Percentiles rank a stretch among this genome's conserved stretches.
Conservation (phyloP, 2,888 invertebrate species). For the Sycophila texana region DNA sequence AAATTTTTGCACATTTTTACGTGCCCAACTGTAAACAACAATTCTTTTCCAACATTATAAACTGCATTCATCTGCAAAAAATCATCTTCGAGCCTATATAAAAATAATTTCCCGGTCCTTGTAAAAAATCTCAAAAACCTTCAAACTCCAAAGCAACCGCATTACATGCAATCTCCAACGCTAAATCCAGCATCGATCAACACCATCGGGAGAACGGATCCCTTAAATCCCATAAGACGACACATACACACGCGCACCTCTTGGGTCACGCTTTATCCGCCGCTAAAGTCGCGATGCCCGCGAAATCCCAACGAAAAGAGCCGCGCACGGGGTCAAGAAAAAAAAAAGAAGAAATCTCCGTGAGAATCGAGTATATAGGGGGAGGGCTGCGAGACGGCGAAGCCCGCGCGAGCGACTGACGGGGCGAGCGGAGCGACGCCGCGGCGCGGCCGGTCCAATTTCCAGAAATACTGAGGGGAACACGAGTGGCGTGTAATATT, state of each 20-base stretch:
- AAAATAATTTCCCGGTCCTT: no score
- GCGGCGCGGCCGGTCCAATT: conserved; percentile 67
- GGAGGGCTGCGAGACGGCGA: conserved; percentile 6
- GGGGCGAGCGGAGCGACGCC: conserved; percentile 40
- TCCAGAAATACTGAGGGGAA: conserved; percentile 75
- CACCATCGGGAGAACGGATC: no score
- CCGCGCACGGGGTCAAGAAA: neutral
- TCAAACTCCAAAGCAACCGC: no score
- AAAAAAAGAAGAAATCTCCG: neutral
- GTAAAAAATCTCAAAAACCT: no score
- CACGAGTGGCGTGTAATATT: conserved; percentile 69
- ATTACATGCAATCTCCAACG: no score
- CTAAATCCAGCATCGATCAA: no score
- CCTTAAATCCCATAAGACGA: no score
- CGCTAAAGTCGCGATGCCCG: neutral
- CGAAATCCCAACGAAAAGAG: neutral
- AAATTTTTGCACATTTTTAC: conserved; percentile 17
- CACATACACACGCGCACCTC: neutral
- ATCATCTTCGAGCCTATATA: no score
- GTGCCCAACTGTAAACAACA: neutral
- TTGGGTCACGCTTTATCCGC: neutral
- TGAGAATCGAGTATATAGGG: neutral
- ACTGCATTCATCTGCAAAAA: no score
- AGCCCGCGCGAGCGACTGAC: conserved; percentile 49
- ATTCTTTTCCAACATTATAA: no score